Percentiles rank a stretch among this genome's conserved stretches.
Evolutionary conservation across 2,797 vertebrate genomes (phyloP).

Genomic region (Psittacula derbiana): DNA sequence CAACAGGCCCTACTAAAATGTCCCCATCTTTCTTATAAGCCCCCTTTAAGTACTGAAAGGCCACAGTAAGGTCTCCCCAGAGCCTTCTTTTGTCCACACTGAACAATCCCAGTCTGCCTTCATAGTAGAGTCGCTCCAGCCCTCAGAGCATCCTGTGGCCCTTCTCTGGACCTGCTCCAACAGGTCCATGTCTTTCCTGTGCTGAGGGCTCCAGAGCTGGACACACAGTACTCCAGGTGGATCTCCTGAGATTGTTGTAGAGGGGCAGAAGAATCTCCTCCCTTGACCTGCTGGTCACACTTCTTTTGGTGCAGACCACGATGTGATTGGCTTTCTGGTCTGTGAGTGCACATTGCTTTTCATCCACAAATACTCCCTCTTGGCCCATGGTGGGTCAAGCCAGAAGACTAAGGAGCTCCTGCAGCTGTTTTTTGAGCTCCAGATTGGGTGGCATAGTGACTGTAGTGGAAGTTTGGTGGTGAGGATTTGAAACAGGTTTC

Average conservation of each 20-base stretch:
- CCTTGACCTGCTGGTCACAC: background rate
- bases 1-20: background rate
- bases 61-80: fast-evolving
- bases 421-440: background rate
- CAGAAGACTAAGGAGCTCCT: background rate
- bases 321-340: background rate
- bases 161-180: background rate
- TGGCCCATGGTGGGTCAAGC: background rate
- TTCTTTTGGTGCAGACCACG: background rate
- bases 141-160: background rate
- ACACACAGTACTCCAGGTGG: no score
- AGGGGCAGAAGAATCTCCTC: background rate
- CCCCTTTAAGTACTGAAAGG: background rate
- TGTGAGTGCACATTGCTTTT: background rate
- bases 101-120: background rate
- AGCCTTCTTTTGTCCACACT: background rate
- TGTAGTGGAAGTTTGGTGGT: background rate
- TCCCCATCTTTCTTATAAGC: background rate
- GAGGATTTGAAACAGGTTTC: background rate
- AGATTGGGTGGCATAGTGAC: background rate
- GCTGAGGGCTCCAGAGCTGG: background rate
- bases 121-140: background rate
- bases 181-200: background rate
- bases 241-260: background rate
- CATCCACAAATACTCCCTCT: background rate